A percentile compares a stretch with the other conserved stretches of the same genome.
Conservation (phyloP, 2,888 invertebrate species). For the Stegophylla sp. region DNA sequence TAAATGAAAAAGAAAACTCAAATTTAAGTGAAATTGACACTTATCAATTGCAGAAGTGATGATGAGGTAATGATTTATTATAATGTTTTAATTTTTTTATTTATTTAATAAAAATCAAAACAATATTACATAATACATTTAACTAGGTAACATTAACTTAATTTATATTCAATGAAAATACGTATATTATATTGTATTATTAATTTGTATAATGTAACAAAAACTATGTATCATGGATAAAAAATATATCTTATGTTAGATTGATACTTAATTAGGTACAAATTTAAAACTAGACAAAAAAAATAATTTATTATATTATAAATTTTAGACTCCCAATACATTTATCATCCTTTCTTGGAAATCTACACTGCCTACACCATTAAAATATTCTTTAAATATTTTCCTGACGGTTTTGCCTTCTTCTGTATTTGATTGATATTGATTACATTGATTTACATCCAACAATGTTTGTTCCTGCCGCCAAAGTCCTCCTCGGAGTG, state of each 20-base stretch:
- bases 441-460: conserved; percentile 8
- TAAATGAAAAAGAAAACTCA: conserved; percentile 29
- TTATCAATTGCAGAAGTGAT: conserved; percentile 10
- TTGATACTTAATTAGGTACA: conserved; percentile 28
- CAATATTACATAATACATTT: conserved; percentile 20
- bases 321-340: conserved; percentile 4
- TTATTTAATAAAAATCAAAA: conserved; percentile 31
- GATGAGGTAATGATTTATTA: conserved; percentile 24
- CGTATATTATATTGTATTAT: conserved; percentile 24
- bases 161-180: conserved; percentile 23
- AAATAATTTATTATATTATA: not conserved
- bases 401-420: conserved; percentile 23
- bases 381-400: conserved; percentile 13
- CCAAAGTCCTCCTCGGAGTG: not conserved
- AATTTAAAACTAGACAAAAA: conserved; percentile 19
- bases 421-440: conserved; percentile 25
- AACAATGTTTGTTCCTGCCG: conserved; percentile 5
- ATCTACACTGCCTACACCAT: conserved; percentile 9
- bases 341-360: conserved; percentile 14
- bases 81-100: conserved; percentile 24
- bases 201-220: conserved; percentile 25
- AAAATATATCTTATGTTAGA: conserved; percentile 21
- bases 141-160: conserved; percentile 25
- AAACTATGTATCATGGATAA: conserved; percentile 18
- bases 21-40: conserved; percentile 17